Conservation (phyloP, 64 coral and sea anemone genomes). For the Stichodactyla mertensii region DNA sequence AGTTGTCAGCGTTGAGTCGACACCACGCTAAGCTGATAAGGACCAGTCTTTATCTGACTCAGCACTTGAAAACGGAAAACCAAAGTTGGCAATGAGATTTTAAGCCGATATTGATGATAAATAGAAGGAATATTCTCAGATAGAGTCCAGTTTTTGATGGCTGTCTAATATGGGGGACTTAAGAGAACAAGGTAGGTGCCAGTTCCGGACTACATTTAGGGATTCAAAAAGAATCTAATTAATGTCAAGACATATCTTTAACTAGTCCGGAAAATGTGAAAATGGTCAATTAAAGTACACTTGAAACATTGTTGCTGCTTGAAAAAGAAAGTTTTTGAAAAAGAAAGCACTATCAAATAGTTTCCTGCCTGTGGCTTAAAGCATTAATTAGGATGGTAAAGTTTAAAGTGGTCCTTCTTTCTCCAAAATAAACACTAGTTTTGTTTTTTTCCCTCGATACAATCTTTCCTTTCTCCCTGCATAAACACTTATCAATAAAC, state of each 20-base stretch:
- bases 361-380: background rate
- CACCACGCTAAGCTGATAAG: slow-evolving; percentile 8
- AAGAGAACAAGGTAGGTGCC: background rate
- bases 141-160: background rate
- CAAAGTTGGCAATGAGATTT: background rate
- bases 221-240: background rate
- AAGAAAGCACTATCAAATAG: background rate
- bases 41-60: background rate
- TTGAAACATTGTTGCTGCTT: slow-evolving; percentile 4
- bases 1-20: background rate
- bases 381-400: background rate
- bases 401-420: background rate
- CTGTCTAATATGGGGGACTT: background rate
- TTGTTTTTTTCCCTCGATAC: background rate
- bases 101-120: slow-evolving; percentile 11
- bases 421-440: background rate
- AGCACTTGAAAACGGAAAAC: background rate
- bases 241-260: background rate
- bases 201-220: slow-evolving; percentile 15
- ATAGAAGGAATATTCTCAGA: background rate
- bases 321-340: background rate
- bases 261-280: slow-evolving; percentile 10
- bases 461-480: background rate
- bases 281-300: slow-evolving; percentile 3
- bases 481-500: background rate